Percentiles rank a stretch among this genome's conserved stretches.
Evolutionary conservation across 1,140 invertebrate genomes (phyloP).

Genomic region (Drosophila tropicalis): DNA sequence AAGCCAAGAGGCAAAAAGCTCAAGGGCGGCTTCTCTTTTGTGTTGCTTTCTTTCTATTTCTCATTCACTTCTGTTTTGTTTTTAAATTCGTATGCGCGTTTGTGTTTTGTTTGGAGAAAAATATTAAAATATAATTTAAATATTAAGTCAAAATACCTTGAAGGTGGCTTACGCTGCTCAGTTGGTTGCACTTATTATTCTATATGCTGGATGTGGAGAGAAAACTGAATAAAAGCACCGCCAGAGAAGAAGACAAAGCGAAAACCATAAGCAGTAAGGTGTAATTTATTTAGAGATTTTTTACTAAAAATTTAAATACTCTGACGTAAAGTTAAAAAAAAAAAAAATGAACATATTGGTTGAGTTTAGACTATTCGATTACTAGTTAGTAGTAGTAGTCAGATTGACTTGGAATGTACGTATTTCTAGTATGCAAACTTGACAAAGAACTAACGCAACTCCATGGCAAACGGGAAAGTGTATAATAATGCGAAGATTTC

Average conservation of each 20-base stretch:
- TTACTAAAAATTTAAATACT: background rate
- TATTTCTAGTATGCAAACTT: background rate
- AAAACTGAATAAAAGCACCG: conserved; percentile 4
- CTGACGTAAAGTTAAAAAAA: background rate
- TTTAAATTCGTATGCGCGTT: conserved; percentile 7
- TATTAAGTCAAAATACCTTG: conserved; percentile 37
- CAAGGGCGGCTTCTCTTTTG: conserved; percentile 1
- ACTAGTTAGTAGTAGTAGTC: no score
- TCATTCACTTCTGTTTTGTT: background rate
- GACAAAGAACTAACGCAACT: background rate
- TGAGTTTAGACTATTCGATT: no score
- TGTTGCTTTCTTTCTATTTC: background rate
- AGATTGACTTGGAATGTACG: no score
- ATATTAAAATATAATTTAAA: conserved; percentile 46
- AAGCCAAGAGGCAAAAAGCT: conserved; percentile 10
- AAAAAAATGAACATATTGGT: no score
- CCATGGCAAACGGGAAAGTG: background rate
- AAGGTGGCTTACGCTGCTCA: conserved; percentile 20
- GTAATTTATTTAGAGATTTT: background rate
- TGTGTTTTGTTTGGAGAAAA: conserved; percentile 28
- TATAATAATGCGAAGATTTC: conserved; percentile 14
- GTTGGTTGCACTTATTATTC: conserved; percentile 30
- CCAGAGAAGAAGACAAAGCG: background rate
- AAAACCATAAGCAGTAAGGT: background rate
- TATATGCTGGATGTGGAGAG: background rate